These are phyloP conservation scores for Xanthia togata DNA, from an alignment of 2,888 invertebrate genomes.

Conservation along the genomic window DNA sequence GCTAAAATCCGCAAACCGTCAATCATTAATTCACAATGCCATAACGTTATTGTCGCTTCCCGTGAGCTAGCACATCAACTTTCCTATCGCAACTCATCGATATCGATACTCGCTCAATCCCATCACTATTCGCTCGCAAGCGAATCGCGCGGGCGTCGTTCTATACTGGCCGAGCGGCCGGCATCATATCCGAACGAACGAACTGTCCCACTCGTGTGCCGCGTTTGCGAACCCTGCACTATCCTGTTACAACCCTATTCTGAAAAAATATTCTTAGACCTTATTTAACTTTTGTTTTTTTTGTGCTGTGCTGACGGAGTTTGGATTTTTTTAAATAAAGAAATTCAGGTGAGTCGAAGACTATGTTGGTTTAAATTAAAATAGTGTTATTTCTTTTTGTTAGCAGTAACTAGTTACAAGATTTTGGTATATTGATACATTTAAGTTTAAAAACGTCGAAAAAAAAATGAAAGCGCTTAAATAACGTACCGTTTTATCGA, in stretches of 20 bases:
- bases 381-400: background rate
- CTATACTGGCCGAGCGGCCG: slow-evolving; percentile 86
- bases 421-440: background rate
- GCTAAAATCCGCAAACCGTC: background rate
- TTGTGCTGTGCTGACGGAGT: slow-evolving; percentile 66
- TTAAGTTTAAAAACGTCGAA: background rate
- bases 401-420: background rate
- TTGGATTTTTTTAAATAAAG: slow-evolving; percentile 60
- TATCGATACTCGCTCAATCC: slow-evolving; percentile 51
- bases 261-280: slow-evolving; percentile 33
- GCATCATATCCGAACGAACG: slow-evolving; percentile 89
- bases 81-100: slow-evolving; percentile 66
- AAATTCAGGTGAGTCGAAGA: slow-evolving; percentile 62
- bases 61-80: background rate
- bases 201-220: slow-evolving; percentile 81
- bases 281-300: slow-evolving; percentile 35
- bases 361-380: background rate
- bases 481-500: background rate
- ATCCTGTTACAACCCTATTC: slow-evolving; percentile 69
- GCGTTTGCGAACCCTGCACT: slow-evolving; percentile 83
- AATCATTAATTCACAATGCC: background rate
- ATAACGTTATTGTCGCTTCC: background rate
- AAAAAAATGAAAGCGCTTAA: slow-evolving; percentile 14
- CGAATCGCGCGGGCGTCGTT: slow-evolving; percentile 74
- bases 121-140: slow-evolving; percentile 75